A percentile compares a stretch with the other conserved stretches of the same genome.
These are phyloP conservation scores for Atrina japonica DNA, from an alignment of 2,888 invertebrate genomes.

Conservation along the genomic window DNA sequence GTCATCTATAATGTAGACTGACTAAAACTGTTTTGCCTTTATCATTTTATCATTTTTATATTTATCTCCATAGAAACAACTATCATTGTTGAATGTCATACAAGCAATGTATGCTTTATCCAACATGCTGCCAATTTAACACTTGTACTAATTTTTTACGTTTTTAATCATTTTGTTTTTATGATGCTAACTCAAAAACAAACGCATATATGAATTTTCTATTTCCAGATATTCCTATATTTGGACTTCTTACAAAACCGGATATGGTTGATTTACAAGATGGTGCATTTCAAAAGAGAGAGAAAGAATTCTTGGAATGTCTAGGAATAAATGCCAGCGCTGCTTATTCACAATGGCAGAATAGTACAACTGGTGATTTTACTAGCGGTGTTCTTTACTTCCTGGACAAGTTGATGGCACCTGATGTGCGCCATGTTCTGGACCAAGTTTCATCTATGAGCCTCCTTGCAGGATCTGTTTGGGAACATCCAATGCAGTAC, in stretches of 20 bases:
- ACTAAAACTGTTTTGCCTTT: too few relatives aligned
- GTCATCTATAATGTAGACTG: too few relatives aligned
- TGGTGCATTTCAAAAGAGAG: slow-evolving; percentile 26
- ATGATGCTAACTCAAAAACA: too few relatives aligned
- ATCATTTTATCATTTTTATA: too few relatives aligned
- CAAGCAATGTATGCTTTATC: too few relatives aligned
- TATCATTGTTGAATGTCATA: too few relatives aligned
- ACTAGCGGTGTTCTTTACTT: slow-evolving; percentile 32
- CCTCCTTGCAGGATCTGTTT: slow-evolving; percentile 1
- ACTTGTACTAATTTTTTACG: too few relatives aligned
- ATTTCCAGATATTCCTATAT: slow-evolving; percentile 39
- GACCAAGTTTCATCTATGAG: slow-evolving; percentile 24
- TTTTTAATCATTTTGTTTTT: too few relatives aligned
- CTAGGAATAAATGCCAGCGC: slow-evolving; percentile 36
- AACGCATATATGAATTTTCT: not conserved
- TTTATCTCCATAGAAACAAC: too few relatives aligned
- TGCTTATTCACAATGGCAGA: slow-evolving; percentile 37
- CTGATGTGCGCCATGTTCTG: slow-evolving; percentile 32
- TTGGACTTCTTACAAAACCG: slow-evolving; percentile 39
- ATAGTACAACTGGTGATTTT: slow-evolving; percentile 33
- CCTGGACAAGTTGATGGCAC: slow-evolving; percentile 34
- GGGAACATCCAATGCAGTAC: slow-evolving; percentile 29
- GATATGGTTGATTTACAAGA: slow-evolving; percentile 35
- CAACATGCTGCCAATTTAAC: too few relatives aligned
- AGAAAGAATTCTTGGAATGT: slow-evolving; percentile 38